Conservation (phyloP, 2,797 vertebrate species). For the Pseudochirops corinnae region DNA sequence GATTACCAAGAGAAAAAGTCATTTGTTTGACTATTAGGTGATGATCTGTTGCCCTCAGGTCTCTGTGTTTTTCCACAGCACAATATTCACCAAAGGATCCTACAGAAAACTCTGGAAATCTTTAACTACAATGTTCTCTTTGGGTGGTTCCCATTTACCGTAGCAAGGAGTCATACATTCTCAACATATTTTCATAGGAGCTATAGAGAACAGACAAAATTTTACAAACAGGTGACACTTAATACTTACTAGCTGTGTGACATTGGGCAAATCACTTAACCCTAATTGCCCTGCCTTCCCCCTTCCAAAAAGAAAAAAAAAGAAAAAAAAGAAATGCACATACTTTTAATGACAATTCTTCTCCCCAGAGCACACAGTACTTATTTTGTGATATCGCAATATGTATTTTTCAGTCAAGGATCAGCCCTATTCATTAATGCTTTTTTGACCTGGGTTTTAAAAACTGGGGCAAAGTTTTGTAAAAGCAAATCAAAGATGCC, state of each 20-base stretch:
- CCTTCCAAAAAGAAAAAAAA: no score
- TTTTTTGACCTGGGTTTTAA: background rate
- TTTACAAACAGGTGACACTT: background rate
- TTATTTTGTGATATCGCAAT: background rate
- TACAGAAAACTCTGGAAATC: slow-evolving; percentile 10
- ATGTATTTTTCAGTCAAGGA: background rate
- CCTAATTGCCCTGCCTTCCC: no score
- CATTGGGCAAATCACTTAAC: no score
- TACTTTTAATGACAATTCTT: background rate
- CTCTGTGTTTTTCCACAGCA: slow-evolving; percentile 10
- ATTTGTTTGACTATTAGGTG: background rate
- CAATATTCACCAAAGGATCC: slow-evolving; percentile 40
- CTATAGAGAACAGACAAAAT: background rate
- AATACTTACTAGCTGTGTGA: no score
- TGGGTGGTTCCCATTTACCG: slow-evolving; percentile 35
- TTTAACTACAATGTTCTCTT: slow-evolving; percentile 20
- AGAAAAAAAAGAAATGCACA: background rate
- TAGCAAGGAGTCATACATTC: background rate
- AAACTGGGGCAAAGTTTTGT: background rate
- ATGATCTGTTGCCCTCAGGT: slow-evolving; percentile 23
- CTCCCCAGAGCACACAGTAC: background rate
- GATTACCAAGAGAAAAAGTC: slow-evolving; percentile 26
- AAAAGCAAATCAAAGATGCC: background rate
- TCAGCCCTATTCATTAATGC: background rate
- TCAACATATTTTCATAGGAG: background rate